Conservation (phyloP, 2,113 vertebrate genomes). For the Apus apus region DNA sequence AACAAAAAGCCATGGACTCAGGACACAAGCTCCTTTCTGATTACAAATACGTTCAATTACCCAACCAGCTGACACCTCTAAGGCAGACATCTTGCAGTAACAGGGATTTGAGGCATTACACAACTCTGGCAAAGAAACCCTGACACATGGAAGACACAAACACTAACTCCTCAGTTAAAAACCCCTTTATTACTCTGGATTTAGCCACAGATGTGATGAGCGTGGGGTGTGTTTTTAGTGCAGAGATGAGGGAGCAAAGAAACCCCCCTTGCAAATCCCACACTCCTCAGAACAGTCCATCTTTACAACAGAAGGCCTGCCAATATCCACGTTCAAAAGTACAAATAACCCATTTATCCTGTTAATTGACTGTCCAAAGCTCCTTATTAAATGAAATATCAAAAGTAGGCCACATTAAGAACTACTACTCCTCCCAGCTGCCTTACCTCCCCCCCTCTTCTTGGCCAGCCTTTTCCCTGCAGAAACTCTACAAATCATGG, state of each 20-base stretch:
- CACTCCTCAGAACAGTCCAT: background rate
- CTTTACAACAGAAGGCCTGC: background rate
- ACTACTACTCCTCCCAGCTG: background rate
- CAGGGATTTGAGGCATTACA: background rate
- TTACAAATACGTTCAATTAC: background rate
- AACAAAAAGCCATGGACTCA: background rate
- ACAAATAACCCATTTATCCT: background rate
- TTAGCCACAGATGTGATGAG: background rate
- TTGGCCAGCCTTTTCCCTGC: background rate
- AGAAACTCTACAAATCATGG: slow-evolving; percentile 38
- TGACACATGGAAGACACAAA: background rate
- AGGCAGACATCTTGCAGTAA: background rate
- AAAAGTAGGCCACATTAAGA: background rate
- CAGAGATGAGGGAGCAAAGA: background rate
- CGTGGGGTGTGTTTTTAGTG: background rate
- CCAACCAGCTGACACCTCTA: background rate
- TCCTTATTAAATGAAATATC: background rate
- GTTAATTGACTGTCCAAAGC: background rate
- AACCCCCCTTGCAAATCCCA: background rate
- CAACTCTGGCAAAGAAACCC: background rate
- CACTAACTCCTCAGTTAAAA: background rate
- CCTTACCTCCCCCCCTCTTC: background rate
- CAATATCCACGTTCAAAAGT: background rate
- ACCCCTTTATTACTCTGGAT: background rate
- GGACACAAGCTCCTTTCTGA: background rate